Base-by-base conservation (phyloP, 1,140 invertebrate species). In the Hermetia illucens region DNA sequence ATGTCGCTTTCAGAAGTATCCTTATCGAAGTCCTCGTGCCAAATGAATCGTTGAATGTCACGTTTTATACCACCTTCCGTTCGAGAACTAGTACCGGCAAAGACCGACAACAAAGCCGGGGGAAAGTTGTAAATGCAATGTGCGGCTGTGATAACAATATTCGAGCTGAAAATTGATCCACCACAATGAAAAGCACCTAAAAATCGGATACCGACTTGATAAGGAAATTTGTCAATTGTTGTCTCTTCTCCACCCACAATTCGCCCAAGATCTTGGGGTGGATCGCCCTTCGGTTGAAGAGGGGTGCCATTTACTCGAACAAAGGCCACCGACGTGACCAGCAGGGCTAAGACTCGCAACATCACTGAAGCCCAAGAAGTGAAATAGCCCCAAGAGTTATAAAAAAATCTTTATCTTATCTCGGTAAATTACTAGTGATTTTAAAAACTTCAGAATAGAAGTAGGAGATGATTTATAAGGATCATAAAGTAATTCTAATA, bases 131-230 rank as follows among this genome's bases (percentile, higher is more conserved):
- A 53, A 31, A 73, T 57, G 42, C 72, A 75, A 48, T 74, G 71
- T 2, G 71, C 72, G 5, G 71, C 71, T 1, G 71, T 74, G 16
- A 75, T 39, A 9, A 74, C 61, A 8, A 69, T 66, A 4, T 61
- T 51, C 9, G 62, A 47, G 2, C 62, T 64, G 34, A 73, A 66
- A 18, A 75, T 52, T 0, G 67, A 66, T 1, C 70, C 72, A 1
- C 71, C 72, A 45, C 70, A 72, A 42, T 70, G 70, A 45, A 72
- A 70, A 33, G 55, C 47, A 2, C 62, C 58, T 0, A 45, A 52
- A 31, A 44, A 55, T 34, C 54, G 45, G 2, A 74, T 39, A 8
- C 66, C 66, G 21, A 62, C 53, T 55, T 64, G 61, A 44, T 64
- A 72, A 29, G 69, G 69, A 43, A 66, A 69, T 33, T 64, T 44